A percentile compares a stretch with the other conserved stretches of the same genome.
These are phyloP conservation scores for Monochamus saltuarius DNA, from an alignment of 1,140 invertebrate species.

Conservation along the genomic window DNA sequence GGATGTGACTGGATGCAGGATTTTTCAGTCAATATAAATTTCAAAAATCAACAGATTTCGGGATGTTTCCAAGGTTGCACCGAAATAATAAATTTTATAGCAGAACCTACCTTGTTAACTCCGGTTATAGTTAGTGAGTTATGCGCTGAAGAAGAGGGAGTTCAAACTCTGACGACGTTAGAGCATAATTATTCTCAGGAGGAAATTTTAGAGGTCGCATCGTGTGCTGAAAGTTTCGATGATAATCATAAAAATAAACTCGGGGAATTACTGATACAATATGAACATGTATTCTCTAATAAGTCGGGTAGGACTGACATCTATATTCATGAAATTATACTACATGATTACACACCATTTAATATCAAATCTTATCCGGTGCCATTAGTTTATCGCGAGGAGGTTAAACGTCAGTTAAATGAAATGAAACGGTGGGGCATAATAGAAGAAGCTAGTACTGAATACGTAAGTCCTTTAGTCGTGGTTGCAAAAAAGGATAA, in stretches of 20 bases:
- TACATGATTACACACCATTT: not conserved
- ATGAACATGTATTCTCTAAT: not conserved
- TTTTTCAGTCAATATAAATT: not conserved
- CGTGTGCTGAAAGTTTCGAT: not conserved
- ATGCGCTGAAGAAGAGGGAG: too few species aligned
- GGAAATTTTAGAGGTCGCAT: not conserved
- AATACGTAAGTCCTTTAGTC: constrained; percentile 4
- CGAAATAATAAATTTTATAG: too few species aligned
- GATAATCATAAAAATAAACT: not conserved
- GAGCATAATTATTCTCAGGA: not conserved
- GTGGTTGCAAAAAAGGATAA: constrained; percentile 1
- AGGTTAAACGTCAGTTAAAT: not conserved
- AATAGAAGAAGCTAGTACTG: not conserved
- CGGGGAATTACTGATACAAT: not conserved
- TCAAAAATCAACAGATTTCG: too few species aligned
- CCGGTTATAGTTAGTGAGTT: not conserved
- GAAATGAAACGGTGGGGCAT: constrained; percentile 3
- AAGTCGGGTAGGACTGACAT: not conserved
- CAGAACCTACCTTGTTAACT: not conserved
- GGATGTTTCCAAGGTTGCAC: too few species aligned
- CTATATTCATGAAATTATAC: constrained; percentile 1
- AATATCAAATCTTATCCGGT: constrained; percentile 11
- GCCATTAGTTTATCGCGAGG: constrained; percentile 3
- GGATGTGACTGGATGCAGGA: constrained; percentile 1
- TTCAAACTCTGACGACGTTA: too few species aligned